These are phyloP conservation scores for Parazoanthus darwini DNA, from an alignment of 92 coral and sea anemone species.

Conservation along the genomic window DNA sequence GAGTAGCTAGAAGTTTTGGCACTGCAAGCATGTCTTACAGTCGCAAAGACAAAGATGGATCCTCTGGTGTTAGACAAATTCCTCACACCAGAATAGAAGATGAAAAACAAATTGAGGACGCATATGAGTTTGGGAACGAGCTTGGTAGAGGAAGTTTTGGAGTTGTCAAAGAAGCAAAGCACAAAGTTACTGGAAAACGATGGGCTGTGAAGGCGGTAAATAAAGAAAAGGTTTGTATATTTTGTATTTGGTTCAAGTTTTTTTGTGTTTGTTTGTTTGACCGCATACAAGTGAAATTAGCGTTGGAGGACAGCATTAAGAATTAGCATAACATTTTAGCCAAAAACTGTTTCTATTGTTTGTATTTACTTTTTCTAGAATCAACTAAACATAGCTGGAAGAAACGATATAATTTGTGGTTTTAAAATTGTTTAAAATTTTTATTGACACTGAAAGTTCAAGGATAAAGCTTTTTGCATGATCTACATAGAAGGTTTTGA, in stretches of 20 bases:
- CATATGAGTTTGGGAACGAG: conserved; percentile 89
- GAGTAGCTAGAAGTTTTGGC: neutral
- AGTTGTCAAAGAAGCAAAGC: conserved; percentile 88
- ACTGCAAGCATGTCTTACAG: conserved; percentile 34
- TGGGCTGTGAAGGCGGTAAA: conserved; percentile 98
- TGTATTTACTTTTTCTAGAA: neutral
- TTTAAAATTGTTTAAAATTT: neutral
- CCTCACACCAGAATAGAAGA: conserved; percentile 95
- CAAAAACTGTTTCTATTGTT: neutral
- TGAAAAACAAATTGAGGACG: conserved; percentile 89
- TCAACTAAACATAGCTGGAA: neutral
- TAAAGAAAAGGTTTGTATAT: conserved; percentile 90
- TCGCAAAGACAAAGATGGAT: conserved; percentile 44
- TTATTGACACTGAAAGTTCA: conserved; percentile 8
- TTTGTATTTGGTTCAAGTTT: neutral
- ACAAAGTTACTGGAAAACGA: conserved; percentile 73
- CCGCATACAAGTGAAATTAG: conserved; percentile 18
- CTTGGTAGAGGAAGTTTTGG: conserved; percentile 99
- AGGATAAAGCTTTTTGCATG: neutral
- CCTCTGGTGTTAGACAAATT: conserved; percentile 59
- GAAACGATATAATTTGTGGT: neutral
- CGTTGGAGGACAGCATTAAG: neutral
- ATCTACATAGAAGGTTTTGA: neutral
- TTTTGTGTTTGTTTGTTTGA: neutral
- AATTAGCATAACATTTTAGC: neutral